These are phyloP conservation scores for Pomatostomus ruficeps DNA, from an alignment of 2,113 vertebrate species.

Conservation along the genomic window DNA sequence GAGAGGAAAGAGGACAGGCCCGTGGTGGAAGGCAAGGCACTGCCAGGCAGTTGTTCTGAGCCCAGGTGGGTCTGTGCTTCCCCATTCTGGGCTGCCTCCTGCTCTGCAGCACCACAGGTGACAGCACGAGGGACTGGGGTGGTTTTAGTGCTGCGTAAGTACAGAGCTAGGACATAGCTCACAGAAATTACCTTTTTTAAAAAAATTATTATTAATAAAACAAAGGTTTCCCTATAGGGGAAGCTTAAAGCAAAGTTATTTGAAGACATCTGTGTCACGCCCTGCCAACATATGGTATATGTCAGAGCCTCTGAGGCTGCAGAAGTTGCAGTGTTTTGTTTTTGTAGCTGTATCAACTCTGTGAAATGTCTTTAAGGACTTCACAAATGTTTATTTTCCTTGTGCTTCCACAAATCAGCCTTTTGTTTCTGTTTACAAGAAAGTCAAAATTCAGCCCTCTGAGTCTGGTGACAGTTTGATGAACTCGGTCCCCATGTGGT, in stretches of 20 bases:
- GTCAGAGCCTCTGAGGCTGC: neutral
- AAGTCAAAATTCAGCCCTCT: neutral
- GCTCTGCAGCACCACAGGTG: neutral
- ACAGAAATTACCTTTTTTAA: neutral
- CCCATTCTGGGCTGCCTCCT: neutral
- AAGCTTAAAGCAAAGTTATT: neutral
- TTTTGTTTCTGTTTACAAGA: neutral
- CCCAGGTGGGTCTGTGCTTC: neutral
- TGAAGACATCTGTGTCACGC: neutral
- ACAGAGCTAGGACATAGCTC: neutral
- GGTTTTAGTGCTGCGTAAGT: neutral
- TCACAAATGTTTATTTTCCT: neutral
- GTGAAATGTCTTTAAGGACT: neutral
- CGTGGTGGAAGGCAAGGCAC: fast-evolving
- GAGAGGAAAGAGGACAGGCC: neutral
- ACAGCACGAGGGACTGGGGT: neutral
- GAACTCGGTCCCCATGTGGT: fast-evolving
- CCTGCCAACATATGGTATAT: neutral
- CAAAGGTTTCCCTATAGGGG: neutral
- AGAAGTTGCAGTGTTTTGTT: neutral
- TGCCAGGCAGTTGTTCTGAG: neutral
- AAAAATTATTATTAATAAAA: neutral
- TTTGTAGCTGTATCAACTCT: neutral
- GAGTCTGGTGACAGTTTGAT: neutral
- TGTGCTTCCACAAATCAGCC: neutral